These are phyloP conservation scores for Yoshiicerus persimilis DNA, from an alignment of 1,140 invertebrate genomes.

Conservation along the genomic window DNA sequence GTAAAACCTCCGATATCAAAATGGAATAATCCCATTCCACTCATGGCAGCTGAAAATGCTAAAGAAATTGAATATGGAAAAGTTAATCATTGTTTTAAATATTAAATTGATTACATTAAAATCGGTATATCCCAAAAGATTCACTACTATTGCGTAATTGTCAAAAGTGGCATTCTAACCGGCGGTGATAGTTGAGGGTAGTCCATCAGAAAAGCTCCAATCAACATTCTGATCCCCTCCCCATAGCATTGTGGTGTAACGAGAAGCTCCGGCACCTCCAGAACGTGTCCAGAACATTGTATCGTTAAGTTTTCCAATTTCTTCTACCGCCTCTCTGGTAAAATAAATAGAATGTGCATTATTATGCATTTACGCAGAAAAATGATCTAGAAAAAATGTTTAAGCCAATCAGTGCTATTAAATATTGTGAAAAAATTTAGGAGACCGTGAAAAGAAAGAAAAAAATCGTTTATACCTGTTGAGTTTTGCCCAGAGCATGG, in stretches of 20 bases:
- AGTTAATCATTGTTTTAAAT: background rate
- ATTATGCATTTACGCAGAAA: no score
- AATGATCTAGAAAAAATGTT: no score
- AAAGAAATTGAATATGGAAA: constrained; percentile 11
- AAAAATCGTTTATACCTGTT: constrained; percentile 18
- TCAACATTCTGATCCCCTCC: constrained; percentile 58
- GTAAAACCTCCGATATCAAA: constrained; percentile 58
- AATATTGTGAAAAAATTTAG: background rate
- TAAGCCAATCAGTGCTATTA: no score
- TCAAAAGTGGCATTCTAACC: constrained; percentile 23
- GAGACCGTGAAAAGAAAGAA: background rate
- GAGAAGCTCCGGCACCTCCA: constrained; percentile 52
- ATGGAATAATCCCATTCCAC: constrained; percentile 55
- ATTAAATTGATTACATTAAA: no score
- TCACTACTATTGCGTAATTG: background rate
- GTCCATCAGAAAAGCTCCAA: constrained; percentile 53
- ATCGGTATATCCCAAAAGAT: no score
- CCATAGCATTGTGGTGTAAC: constrained; percentile 54
- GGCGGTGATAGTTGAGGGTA: constrained; percentile 52
- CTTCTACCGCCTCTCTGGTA: constrained; percentile 51
- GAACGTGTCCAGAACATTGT: constrained; percentile 54
- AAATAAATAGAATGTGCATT: background rate
- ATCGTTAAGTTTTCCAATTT: constrained; percentile 50
- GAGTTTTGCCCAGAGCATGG: constrained; percentile 32
- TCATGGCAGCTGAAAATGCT: constrained; percentile 53